Evolutionary conservation across 2,113 vertebrate genomes (phyloP), one percentile per base, ranked within the genome.

Genomic region (Felis chaus): DNA sequence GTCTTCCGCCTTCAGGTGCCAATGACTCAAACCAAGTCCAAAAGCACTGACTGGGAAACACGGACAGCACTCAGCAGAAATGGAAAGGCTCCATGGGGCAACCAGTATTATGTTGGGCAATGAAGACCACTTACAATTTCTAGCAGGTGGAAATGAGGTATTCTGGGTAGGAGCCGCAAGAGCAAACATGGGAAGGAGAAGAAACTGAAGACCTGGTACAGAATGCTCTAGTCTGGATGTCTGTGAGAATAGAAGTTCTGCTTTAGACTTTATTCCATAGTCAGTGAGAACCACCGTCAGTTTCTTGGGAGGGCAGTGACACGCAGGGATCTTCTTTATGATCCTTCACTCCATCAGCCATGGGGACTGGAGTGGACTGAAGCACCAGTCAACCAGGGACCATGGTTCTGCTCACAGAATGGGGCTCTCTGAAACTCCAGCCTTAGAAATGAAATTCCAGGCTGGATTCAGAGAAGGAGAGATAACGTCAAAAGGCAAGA

Each of bases 41-140:
- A 15, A 76, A 86, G 15, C 11, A 69, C 6, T 8, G 16, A 68
- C 4, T 48, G 29, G 36, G 12, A 61, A 76, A 16, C 25, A 57
- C 5, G 10, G 31, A 53, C 10, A 31, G 9, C 73, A 76, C 74
- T 7, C 11, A 33, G 66, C 4, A 63, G 36, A 89, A 25, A 48
- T 7, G 19, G 31, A 31, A 53, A 73, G 81, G 11, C 36, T 41
- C 9, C 1, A 2, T 7, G 33, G 36, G 81, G n/a, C 7, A 50
- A 8, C 13, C 0, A 45, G 50, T 1, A 27, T n/a, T 33, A 4
- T 0, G 2, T 3, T 7, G 8, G 27, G 39, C 45, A 41, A n/a
- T 15, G 3, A 83, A 61, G 65, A 78, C 25, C 16, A 86, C 0
- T 4, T 0, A 33, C 10, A 50, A 14, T 36, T 68, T 65, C 63